These are phyloP conservation scores for Misgurnus anguillicaudatus DNA, from an alignment of 2,113 vertebrate genomes.

Conservation along the genomic window DNA sequence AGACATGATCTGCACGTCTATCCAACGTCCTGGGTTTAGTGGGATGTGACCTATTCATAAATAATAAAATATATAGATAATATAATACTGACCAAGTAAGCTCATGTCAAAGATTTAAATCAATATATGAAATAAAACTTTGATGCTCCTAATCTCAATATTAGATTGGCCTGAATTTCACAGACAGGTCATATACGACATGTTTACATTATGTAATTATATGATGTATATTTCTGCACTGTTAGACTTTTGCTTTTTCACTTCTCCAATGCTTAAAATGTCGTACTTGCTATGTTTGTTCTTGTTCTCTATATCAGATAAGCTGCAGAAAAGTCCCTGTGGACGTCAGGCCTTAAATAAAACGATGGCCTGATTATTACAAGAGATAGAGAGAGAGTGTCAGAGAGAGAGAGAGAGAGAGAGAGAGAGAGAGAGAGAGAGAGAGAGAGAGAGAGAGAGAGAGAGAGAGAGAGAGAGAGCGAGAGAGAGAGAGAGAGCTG, in stretches of 20 bases:
- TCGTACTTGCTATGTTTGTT: conserved; percentile 66
- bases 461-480: conserved; percentile 6
- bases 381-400: conserved; percentile 10
- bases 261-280: conserved; percentile 34
- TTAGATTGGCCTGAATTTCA: too few species aligned
- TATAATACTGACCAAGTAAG: too few species aligned
- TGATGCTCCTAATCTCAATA: too few species aligned
- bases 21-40: too few species aligned
- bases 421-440: neutral
- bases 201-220: neutral
- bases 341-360: conserved; percentile 75
- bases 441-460: conserved; percentile 26
- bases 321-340: conserved; percentile 62
- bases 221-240: neutral
- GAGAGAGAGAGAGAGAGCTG: neutral
- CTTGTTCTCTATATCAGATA: conserved; percentile 65
- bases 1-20: too few species aligned
- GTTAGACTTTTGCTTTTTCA: neutral
- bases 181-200: neutral
- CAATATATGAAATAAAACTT: too few species aligned
- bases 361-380: conserved; percentile 74
- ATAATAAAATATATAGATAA: too few species aligned
- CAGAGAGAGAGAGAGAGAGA: neutral
- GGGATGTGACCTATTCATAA: too few species aligned
- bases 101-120: too few species aligned